These are phyloP conservation scores for Nezara viridula DNA, from an alignment of 2,888 invertebrate species.

Conservation along the genomic window DNA sequence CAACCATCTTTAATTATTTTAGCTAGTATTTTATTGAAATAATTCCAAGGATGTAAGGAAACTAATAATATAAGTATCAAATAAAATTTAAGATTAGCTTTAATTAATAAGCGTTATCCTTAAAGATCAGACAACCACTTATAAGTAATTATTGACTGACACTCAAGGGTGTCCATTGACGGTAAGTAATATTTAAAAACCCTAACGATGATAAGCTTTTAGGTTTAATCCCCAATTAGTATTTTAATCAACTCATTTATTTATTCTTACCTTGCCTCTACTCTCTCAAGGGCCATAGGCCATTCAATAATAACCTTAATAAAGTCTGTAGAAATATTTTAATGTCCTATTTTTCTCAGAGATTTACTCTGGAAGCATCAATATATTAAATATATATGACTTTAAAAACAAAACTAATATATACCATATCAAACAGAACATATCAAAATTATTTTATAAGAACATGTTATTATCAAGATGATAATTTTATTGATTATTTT, in stretches of 20 bases:
- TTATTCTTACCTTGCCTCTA: neutral
- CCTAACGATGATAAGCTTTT: neutral
- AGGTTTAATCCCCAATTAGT: neutral
- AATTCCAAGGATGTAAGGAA: too few relatives aligned
- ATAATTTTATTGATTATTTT: too few relatives aligned
- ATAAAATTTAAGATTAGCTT: neutral
- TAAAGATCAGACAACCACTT: neutral
- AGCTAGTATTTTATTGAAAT: too few relatives aligned
- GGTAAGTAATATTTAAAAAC: neutral
- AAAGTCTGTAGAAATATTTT: neutral
- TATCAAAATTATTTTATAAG: too few relatives aligned
- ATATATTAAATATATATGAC: neutral
- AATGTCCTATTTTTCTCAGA: neutral
- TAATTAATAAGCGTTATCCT: neutral
- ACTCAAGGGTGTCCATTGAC: neutral
- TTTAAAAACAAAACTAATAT: neutral
- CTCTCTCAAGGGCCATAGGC: neutral
- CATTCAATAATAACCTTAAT: neutral
- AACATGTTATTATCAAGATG: too few relatives aligned
- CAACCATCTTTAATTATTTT: too few relatives aligned
- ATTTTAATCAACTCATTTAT: neutral
- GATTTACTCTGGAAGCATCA: neutral
- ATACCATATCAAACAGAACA: neutral
- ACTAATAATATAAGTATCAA: neutral
- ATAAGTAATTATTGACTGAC: neutral